phyloP scores from a whole-genome alignment of 2,888 invertebrate species.

The Oscheius sp. region DNA sequence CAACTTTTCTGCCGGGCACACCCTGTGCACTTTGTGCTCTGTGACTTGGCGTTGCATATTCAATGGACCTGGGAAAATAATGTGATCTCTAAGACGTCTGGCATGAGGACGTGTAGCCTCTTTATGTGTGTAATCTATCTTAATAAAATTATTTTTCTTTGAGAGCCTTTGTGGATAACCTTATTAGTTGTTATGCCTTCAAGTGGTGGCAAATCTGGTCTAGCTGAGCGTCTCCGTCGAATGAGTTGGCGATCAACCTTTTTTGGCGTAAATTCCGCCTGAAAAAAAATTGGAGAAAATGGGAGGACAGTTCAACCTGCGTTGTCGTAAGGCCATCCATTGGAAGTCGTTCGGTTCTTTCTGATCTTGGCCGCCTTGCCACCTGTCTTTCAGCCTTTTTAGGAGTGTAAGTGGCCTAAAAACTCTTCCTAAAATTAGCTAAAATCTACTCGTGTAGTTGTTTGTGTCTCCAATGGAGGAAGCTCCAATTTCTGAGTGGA shows the following conservation, averaged over 20 bases:
- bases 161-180: background rate
- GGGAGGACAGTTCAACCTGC: background rate
- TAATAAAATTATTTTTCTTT: background rate
- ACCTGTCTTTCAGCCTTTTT: background rate
- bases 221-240: background rate
- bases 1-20: conserved; percentile 2
- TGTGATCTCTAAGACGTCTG: background rate
- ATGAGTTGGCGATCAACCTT: background rate
- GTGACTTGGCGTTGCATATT: background rate
- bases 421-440: background rate
- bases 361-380: background rate
- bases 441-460: background rate
- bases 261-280: conserved; percentile 6
- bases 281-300: background rate
- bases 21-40: background rate
- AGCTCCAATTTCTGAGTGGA: background rate
- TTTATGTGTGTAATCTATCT: conserved; percentile 1
- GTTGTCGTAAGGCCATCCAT: background rate
- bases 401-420: background rate
- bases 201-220: background rate
- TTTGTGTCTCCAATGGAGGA: background rate
- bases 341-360: background rate
- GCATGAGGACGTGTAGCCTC: background rate
- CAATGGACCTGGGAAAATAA: background rate
- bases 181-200: conserved; percentile 3